A percentile compares a stretch with the other conserved stretches of the same genome.
Conservation (phyloP, 2,113 vertebrate species). For the Capreolus pygargus region DNA sequence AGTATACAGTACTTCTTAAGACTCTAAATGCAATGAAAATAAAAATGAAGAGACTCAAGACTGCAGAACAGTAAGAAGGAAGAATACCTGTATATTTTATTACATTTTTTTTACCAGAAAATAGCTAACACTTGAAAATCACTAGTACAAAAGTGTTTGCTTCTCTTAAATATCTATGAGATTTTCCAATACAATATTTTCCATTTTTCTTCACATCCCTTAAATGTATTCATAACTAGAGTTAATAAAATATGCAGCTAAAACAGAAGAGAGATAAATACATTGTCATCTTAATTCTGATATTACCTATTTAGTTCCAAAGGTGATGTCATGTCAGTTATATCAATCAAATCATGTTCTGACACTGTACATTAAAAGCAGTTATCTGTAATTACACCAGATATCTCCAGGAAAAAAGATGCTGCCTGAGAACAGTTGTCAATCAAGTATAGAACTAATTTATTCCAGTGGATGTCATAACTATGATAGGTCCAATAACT, state of each 20-base stretch:
- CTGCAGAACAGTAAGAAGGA: accelerated
- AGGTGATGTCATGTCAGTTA: not conserved
- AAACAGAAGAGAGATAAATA: not conserved
- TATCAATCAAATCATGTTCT: constrained; percentile 15
- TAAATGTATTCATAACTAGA: not conserved
- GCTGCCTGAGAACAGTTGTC: constrained; percentile 20
- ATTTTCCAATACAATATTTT: not conserved
- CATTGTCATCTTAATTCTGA: not conserved
- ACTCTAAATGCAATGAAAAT: not conserved
- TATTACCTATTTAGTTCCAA: constrained; percentile 4
- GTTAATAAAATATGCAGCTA: constrained; percentile 21
- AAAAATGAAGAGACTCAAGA: not conserved
- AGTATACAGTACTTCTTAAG: not conserved
- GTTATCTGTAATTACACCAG: constrained; percentile 27
- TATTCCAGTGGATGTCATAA: constrained; percentile 2
- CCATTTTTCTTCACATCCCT: not conserved
- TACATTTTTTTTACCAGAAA: not conserved
- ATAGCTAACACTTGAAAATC: not conserved
- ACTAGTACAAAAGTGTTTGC: not conserved
- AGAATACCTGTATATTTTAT: not conserved
- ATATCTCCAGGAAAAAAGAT: constrained; percentile 5
- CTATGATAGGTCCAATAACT: not conserved
- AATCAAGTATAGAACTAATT: not conserved
- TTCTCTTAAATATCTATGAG: not conserved
- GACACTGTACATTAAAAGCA: constrained; percentile 14